Percentiles rank a stretch among this genome's conserved stretches.
Evolutionary conservation across 2,888 invertebrate species (phyloP).

Genomic region (Erebia aethiops): DNA sequence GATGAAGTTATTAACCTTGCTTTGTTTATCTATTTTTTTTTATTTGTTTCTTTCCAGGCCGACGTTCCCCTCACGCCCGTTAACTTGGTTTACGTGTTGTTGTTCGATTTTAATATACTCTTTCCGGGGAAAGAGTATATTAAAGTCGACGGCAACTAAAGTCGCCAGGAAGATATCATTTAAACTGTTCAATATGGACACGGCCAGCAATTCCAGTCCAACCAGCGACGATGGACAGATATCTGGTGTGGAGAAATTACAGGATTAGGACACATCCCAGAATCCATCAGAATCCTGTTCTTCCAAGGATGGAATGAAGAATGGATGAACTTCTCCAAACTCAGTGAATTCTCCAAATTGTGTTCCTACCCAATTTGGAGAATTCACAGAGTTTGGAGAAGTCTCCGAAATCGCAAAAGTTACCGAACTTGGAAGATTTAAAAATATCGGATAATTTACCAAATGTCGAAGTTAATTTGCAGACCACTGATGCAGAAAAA

Average conservation of each 20-base stretch:
- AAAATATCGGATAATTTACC: neutral
- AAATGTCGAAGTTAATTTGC: slow-evolving; percentile 4
- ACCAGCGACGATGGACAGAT: neutral
- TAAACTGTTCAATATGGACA: neutral
- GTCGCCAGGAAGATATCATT: slow-evolving; percentile 28
- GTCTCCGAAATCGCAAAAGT: neutral
- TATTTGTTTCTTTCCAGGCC: neutral
- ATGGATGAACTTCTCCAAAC: too few species aligned
- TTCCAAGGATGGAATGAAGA: too few species aligned
- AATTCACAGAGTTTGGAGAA: neutral
- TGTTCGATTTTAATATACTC: too few species aligned
- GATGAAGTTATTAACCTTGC: too few species aligned
- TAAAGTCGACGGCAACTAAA: slow-evolving; percentile 53
- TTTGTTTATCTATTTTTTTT: too few species aligned
- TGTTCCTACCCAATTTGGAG: neutral
- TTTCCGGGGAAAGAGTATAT: slow-evolving; percentile 69
- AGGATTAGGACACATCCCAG: neutral
- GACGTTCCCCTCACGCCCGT: slow-evolving; percentile 52
- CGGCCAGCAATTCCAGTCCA: neutral
- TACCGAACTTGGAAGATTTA: neutral
- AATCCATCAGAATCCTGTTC: neutral
- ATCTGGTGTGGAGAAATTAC: neutral
- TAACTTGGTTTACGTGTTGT: too few species aligned
- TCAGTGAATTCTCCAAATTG: too few species aligned
- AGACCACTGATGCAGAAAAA: slow-evolving; percentile 14